These are phyloP conservation scores for Coenonympha arcania DNA, from an alignment of 2,888 invertebrate genomes.

Conservation along the genomic window DNA sequence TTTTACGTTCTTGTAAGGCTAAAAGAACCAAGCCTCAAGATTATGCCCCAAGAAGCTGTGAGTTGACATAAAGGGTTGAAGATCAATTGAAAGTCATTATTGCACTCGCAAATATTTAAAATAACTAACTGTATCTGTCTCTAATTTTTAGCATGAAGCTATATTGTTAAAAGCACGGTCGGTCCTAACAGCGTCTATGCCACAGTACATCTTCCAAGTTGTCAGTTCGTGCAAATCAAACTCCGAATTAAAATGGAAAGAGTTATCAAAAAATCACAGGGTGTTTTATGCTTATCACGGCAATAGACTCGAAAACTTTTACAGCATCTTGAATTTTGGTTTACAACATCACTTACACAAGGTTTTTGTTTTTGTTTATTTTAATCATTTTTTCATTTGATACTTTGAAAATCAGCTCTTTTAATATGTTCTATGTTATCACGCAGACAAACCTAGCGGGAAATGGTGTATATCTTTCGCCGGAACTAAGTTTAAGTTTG, in stretches of 20 bases:
- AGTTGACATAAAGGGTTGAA: too few species aligned
- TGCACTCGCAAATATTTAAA: background rate
- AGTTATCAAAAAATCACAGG: conserved; percentile 67
- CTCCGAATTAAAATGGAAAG: conserved; percentile 76
- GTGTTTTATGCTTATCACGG: conserved; percentile 85
- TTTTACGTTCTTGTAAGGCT: conserved; percentile 78
- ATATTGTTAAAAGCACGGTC: conserved; percentile 70
- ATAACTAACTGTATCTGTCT: background rate
- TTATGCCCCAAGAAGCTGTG: conserved; percentile 71
- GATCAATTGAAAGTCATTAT: background rate
- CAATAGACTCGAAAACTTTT: conserved; percentile 85
- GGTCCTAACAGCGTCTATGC: conserved; percentile 58
- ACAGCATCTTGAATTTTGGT: conserved; percentile 85
- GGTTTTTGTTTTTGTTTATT: too few species aligned
- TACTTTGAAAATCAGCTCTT: background rate
- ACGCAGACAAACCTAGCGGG: conserved; percentile 78
- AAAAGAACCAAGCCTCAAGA: conserved; percentile 76
- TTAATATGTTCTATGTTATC: conserved; percentile 17
- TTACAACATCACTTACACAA: conserved; percentile 81
- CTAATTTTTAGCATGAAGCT: conserved; percentile 67
- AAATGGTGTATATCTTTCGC: conserved; percentile 83
- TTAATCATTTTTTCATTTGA: background rate
- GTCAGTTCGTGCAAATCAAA: conserved; percentile 68
- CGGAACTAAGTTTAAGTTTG: conserved; percentile 81
- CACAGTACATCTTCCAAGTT: conserved; percentile 81